These are phyloP conservation scores for Nesidiocoris tenuis DNA, from an alignment of 2,888 invertebrate genomes.

Conservation along the genomic window DNA sequence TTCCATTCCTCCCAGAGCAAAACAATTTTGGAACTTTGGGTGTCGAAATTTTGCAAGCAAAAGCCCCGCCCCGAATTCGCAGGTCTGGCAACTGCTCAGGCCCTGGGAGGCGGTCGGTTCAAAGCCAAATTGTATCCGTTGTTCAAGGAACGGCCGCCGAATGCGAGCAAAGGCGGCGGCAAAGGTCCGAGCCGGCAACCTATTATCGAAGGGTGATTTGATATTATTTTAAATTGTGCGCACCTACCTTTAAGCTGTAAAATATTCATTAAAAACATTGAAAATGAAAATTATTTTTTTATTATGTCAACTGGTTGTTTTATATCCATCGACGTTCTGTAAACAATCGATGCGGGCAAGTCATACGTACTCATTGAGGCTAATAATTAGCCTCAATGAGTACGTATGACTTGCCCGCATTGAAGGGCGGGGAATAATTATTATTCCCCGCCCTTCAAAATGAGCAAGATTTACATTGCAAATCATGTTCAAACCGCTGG, in stretches of 20 bases:
- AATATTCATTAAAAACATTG: neutral
- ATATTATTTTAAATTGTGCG: neutral
- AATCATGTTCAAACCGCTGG: too few species aligned
- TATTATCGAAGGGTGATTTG: constrained; percentile 4
- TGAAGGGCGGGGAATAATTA: too few species aligned
- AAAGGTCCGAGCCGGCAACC: constrained; percentile 13
- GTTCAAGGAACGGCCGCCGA: constrained; percentile 56
- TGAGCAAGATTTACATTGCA: too few species aligned
- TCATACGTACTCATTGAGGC: too few species aligned
- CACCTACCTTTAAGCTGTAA: neutral
- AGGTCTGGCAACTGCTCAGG: constrained; percentile 57
- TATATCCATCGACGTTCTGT: too few species aligned
- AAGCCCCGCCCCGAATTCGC: constrained; percentile 60
- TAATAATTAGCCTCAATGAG: too few species aligned
- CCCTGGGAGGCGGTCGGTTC: constrained; percentile 57
- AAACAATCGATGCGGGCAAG: too few species aligned
- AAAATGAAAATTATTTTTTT: constrained; percentile 1
- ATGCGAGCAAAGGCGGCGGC: neutral
- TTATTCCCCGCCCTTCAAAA: too few species aligned
- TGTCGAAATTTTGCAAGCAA: constrained; percentile 47
- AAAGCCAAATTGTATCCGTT: constrained; percentile 74
- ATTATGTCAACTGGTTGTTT: neutral
- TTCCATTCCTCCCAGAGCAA: constrained; percentile 41
- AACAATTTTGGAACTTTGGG: constrained; percentile 48
- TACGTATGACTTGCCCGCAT: too few species aligned